Percentiles rank a stretch among this genome's conserved stretches.
These are phyloP conservation scores for Oopsacas minuta DNA, from an alignment of 37 sponge, comb jelly and placozoan genomes.

Conservation along the genomic window DNA sequence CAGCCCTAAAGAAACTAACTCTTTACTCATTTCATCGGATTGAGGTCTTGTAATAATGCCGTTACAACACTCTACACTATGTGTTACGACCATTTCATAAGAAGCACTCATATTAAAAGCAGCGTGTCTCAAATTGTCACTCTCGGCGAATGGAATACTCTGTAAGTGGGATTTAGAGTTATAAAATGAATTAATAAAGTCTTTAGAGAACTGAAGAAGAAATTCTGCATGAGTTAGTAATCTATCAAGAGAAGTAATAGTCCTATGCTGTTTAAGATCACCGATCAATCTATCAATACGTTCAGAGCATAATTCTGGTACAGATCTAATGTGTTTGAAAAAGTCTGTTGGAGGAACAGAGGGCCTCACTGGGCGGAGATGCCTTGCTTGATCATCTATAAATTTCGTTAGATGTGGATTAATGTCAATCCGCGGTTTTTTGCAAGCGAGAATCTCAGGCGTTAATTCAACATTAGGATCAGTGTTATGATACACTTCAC, in stretches of 20 bases:
- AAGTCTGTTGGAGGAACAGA: neutral
- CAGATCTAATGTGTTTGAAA: neutral
- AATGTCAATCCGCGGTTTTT: neutral
- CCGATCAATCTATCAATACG: neutral
- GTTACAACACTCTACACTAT: neutral
- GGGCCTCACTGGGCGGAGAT: neutral
- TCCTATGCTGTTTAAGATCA: neutral
- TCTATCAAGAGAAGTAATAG: neutral
- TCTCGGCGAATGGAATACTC: neutral
- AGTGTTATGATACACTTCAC: neutral
- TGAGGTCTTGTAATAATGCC: neutral
- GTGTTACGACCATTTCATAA: neutral
- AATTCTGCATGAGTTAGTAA: neutral
- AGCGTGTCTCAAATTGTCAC: neutral
- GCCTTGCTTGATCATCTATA: neutral
- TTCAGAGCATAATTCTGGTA: neutral
- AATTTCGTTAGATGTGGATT: neutral
- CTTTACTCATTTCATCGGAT: neutral
- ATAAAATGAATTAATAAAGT: neutral
- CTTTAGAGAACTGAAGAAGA: neutral
- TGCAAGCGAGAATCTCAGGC: neutral
- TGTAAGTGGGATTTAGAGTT: neutral
- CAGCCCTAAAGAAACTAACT: neutral
- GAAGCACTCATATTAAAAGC: conserved; percentile 1
- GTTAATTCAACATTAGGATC: neutral